Conservation (phyloP, 2,888 invertebrate species). For the Miltochrista miniata region DNA sequence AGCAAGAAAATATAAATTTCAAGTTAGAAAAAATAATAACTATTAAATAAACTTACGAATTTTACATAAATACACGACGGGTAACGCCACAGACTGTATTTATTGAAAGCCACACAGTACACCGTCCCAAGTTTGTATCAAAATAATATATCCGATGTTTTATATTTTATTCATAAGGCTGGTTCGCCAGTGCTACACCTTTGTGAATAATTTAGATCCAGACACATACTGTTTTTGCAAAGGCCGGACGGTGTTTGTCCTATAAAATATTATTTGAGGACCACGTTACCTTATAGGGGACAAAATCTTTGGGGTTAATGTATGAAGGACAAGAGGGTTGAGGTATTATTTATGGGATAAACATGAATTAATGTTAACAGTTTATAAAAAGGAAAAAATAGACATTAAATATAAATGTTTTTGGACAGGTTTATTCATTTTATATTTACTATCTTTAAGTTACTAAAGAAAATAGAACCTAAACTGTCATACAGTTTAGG, state of each 20-base stretch:
- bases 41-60: background rate
- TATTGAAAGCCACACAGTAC: constrained; percentile 27
- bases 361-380: constrained; percentile 16
- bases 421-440: no score
- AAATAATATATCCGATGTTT: constrained; percentile 74
- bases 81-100: constrained; percentile 37
- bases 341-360: constrained; percentile 8
- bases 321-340: constrained; percentile 28
- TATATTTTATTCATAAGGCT: constrained; percentile 75
- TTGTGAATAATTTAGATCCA: constrained; percentile 77
- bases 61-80: background rate
- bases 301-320: constrained; percentile 44
- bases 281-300: constrained; percentile 43
- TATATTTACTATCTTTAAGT: no score
- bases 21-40: background rate
- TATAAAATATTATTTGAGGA: constrained; percentile 68
- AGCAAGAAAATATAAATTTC: no score
- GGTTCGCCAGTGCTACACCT: constrained; percentile 65
- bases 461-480: no score
- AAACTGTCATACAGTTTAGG: no score
- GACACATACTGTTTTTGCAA: constrained; percentile 76
- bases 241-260: constrained; percentile 65
- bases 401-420: no score
- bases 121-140: constrained; percentile 52
- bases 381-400: background rate